Evolutionary conservation across 30 jellyfish, hydroid and myxozoan species (phyloP).

Genomic region (Aurelia aurita complex sp. Pacific): DNA sequence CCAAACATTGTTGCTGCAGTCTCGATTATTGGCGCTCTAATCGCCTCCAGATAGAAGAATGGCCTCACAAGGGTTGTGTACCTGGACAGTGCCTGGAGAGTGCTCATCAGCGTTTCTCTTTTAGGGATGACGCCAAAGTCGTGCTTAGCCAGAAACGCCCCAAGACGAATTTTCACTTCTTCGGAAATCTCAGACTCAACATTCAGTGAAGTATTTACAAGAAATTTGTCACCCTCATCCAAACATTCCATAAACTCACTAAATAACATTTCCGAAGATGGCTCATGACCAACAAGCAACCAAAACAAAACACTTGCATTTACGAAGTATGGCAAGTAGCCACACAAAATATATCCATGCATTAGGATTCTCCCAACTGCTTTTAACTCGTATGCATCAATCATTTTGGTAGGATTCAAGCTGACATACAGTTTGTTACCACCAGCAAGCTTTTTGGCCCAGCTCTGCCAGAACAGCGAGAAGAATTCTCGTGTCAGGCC

Average conservation of each 20-base stretch:
- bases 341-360: too few species aligned
- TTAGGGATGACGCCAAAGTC: too few species aligned
- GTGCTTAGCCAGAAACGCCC: too few species aligned
- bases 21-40: constrained; percentile 25
- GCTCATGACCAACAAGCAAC: too few species aligned
- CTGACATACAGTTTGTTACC: too few species aligned
- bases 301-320: constrained; percentile 20
- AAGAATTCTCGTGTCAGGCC: neutral
- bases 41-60: constrained; percentile 19
- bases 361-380: too few species aligned
- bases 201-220: neutral
- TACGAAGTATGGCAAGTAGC: constrained; percentile 14
- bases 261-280: constrained; percentile 15
- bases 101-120: too few species aligned
- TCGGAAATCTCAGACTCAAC: neutral
- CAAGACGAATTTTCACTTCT: constrained; percentile 26
- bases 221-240: neutral
- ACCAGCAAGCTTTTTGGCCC: constrained; percentile 25
- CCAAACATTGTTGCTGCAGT: constrained; percentile 15
- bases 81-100: constrained; percentile 12
- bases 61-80: too few species aligned
- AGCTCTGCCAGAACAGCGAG: constrained; percentile 34
- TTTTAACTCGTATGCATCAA: too few species aligned
- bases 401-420: too few species aligned
- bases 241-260: too few species aligned